Conservation (phyloP, 2,888 invertebrate species). For the Frankliniella intonsa region DNA sequence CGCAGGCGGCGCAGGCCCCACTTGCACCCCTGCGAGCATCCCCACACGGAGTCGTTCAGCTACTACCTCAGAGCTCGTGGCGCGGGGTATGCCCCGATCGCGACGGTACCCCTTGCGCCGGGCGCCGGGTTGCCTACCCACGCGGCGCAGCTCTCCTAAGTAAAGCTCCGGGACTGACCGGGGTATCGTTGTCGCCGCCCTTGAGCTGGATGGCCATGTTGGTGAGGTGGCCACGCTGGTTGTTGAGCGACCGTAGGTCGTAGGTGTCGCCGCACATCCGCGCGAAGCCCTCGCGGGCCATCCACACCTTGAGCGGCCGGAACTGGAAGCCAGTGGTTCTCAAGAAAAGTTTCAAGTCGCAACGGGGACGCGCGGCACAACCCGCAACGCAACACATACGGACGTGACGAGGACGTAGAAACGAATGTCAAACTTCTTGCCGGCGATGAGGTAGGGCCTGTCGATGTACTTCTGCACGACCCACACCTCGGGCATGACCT, state of each 20-base stretch:
- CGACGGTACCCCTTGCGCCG: constrained; percentile 27
- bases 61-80: too few relatives aligned
- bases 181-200: constrained; percentile 42
- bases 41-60: too few relatives aligned
- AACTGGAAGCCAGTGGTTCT: constrained; percentile 38
- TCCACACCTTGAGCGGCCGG: constrained; percentile 50
- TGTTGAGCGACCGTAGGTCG: constrained; percentile 54
- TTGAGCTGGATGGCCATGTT: constrained; percentile 54
- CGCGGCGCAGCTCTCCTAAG: not conserved
- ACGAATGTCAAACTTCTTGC: constrained; percentile 59
- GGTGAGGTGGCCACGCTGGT: constrained; percentile 55
- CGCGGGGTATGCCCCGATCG: not conserved
- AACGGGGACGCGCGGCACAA: too few relatives aligned
- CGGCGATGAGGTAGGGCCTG: constrained; percentile 56
- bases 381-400: constrained; percentile 42
- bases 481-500: constrained; percentile 43
- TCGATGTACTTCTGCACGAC: constrained; percentile 58
- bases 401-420: constrained; percentile 58
- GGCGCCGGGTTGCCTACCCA: constrained; percentile 17
- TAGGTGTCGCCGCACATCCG: constrained; percentile 56
- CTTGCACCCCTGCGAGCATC: constrained; percentile 51
- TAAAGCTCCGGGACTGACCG: constrained; percentile 43
- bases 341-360: too few relatives aligned
- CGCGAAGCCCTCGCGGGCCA: constrained; percentile 60
- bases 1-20: constrained; percentile 54